Base-by-base conservation (phyloP, 35 echinoderm and acorn worm species). In the Holothuria glaberrima region DNA sequence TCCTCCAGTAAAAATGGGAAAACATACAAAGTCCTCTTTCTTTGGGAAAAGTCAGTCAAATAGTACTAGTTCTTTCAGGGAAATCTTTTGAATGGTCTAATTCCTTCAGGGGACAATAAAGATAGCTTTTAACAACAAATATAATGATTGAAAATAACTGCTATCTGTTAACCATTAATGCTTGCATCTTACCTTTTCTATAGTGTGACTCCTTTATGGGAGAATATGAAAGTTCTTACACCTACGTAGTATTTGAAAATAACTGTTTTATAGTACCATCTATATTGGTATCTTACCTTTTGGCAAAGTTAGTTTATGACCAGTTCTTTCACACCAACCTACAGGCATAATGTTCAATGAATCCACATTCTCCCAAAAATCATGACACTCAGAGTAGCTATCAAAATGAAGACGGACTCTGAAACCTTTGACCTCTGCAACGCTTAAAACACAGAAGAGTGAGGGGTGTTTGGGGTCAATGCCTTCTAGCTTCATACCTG, bases 401-500 rank as follows among this genome's bases (percentile, higher is more conserved):
- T 99, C 97, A 91, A 99, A 99, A 59, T 99, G 97, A 22, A 99
- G 93, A 20, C 97, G 28, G 9, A 99, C 25, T 20, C 97, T 59
- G 88, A 93, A 95, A 30, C 93, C 93, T 9, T 91, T 89, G 30
- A 93, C 67, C 58, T 95, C 91, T 21, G 90, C 83, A 14, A 99
- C 91, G 1, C 90, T 91, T 58, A 99, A 75, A 6, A 99, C 97
- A 74, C 93, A 99, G 91, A 93, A 99, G 46, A 99, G 91, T 27
- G 93, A 95, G n/a, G 97, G 97, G 45, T 99, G 97, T 60, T 93
- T 99, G 20, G 97, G 97, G 86, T 99, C 97, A 29, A 99, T 99
- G 9, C 97, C 97, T 60, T 99, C 97, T 45, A 99, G 45, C 72
- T 95, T 99, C 96, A 95, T 99, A 22, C 97, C 93, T 19, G 87